Percentiles rank a stretch among this genome's conserved stretches.
phyloP scores from a whole-genome alignment of 2,113 vertebrate species.

The Meleagris gallopavo region DNA sequence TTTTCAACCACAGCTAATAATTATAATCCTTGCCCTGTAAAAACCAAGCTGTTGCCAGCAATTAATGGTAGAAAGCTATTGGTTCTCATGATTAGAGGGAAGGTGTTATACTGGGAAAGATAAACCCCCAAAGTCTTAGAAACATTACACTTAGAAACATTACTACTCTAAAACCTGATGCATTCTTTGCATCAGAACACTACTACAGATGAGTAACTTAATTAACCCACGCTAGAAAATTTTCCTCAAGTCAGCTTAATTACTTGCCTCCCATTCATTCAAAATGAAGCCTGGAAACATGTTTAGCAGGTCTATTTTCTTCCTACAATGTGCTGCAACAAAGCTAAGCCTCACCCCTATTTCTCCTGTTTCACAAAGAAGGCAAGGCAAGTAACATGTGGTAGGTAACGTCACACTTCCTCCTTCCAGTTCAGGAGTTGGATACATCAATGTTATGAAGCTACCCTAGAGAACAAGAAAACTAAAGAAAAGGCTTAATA shows the following conservation, averaged over 20 bases:
- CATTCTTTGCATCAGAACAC: not conserved
- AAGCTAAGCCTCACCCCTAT: not conserved
- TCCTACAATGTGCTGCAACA: not conserved
- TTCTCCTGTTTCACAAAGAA: not conserved
- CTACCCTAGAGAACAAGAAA: not conserved
- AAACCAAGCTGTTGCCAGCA: conserved; percentile 11
- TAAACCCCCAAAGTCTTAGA: not conserved
- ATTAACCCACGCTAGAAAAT: not conserved
- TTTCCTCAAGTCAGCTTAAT: not conserved
- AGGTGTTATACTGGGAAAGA: not conserved
- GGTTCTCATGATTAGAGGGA: not conserved
- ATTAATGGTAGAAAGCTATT: not conserved
- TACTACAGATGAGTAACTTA: not conserved
- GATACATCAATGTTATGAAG: not conserved
- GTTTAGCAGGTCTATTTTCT: not conserved
- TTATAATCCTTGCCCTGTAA: not conserved
- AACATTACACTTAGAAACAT: not conserved
- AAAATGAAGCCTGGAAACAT: not conserved
- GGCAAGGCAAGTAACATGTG: not conserved
- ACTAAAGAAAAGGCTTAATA: not conserved
- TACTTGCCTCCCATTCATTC: not conserved
- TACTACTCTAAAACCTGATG: not conserved
- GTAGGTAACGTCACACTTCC: not conserved
- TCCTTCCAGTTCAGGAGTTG: not conserved
- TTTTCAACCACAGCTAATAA: conserved; percentile 16